These are phyloP conservation scores for Phoebastria nigripes DNA, from an alignment of 2,797 vertebrate species.

Conservation along the genomic window DNA sequence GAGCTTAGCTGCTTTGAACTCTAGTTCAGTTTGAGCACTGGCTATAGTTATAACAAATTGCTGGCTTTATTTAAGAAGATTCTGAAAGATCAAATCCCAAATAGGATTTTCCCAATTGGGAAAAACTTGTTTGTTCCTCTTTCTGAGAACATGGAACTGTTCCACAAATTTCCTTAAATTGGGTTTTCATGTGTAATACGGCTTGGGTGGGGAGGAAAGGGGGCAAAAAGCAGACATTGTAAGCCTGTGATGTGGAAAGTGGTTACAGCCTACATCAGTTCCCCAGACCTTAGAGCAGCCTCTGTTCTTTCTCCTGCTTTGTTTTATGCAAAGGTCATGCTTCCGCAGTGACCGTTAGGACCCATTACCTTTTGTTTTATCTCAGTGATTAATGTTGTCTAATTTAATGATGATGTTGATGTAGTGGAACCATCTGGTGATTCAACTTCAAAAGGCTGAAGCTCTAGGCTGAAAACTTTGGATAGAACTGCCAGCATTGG, in stretches of 20 bases:
- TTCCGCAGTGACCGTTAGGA: not conserved
- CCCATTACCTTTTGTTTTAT: not conserved
- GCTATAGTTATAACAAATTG: not conserved
- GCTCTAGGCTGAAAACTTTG: not conserved
- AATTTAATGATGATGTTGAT: not conserved
- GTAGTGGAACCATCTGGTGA: not conserved
- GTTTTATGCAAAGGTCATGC: not conserved
- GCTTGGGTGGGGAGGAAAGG: not conserved
- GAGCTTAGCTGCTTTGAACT: conserved; percentile 13
- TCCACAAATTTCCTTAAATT: not conserved
- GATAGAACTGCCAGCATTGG: not conserved
- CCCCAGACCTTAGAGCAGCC: not conserved
- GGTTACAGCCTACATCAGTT: not conserved
- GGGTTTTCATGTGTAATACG: not conserved
- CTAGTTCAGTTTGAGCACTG: not conserved
- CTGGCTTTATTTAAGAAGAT: not conserved
- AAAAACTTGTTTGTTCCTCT: not conserved
- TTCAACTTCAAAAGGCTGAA: not conserved
- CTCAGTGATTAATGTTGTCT: not conserved
- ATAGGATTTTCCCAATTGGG: not conserved
- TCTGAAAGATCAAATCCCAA: not conserved
- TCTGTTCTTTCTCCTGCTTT: not conserved
- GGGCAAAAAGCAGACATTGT: not conserved
- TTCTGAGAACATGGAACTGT: not conserved
- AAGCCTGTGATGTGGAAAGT: not conserved